Base-by-base conservation (phyloP, 1,140 invertebrate species). In the Bombus sibiricus region DNA sequence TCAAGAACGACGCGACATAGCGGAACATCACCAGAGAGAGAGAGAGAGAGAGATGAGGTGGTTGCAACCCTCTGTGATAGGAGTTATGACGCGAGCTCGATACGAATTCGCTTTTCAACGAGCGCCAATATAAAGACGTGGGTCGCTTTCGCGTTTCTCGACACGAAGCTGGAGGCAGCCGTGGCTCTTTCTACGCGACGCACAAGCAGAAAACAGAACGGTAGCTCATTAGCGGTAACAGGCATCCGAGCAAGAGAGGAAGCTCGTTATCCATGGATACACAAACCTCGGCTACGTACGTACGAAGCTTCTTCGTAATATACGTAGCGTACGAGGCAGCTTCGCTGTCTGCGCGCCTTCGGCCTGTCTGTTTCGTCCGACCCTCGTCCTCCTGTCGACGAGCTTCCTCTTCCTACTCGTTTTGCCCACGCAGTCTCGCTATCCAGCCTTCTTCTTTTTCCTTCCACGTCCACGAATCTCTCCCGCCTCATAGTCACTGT, bases 221-320 rank as follows among this genome's bases (percentile, higher is more conserved):
- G 93, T 86, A 94, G 93, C 93, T 94, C 93, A 94, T 94, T 94
- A 94, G 93, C 90, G 92, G 92, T 94, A 94, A 94, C 92, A 93
- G 92, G 92, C 91, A 93, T 91, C 93, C 88, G 89, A 93, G 93
- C 89, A 93, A 92, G 92, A 93, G 91, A 94, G 93, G 93, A 94
- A 93, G 93, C 93, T 94, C 93, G 93, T 94, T 94, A 94, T 93
- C 93, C 93, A 90, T 93, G 91, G 92, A 93, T 94, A 93, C 92
- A 93, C 93, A 93, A 93, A 91, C 89, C 90, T 89, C 69, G 64
- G n/a, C 53, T 57, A 77, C 71, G 80, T 87, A 87, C 85, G 82
- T 86, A 87, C 78, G 74, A 41, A 83, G 68, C 69, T 87, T 47
- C 89, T 88, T 90, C 76, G 88, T 86, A 88, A 89, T 90, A 89